These are phyloP conservation scores for Ariopsis seemanni DNA, from an alignment of 2,113 vertebrate genomes.

Conservation along the genomic window DNA sequence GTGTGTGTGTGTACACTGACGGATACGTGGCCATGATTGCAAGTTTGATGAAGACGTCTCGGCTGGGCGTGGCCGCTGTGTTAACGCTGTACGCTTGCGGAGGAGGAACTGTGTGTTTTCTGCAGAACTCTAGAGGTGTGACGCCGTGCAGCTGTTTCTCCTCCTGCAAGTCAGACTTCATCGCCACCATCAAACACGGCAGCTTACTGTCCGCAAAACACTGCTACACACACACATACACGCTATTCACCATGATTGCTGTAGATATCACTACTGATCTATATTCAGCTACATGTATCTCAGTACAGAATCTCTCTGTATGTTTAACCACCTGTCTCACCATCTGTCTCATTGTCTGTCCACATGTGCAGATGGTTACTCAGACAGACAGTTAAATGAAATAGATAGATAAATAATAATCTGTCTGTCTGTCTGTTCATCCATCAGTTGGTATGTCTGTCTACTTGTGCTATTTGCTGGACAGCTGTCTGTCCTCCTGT, in stretches of 20 bases:
- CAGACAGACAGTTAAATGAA: background rate
- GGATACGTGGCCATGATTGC: slow-evolving; percentile 97
- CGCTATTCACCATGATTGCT: background rate
- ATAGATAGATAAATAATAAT: background rate
- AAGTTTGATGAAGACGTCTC: slow-evolving; percentile 92
- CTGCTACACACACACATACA: slow-evolving; percentile 73
- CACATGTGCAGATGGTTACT: background rate
- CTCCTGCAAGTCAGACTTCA: slow-evolving; percentile 93
- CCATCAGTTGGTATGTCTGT: background rate
- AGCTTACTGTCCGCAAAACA: slow-evolving; percentile 94
- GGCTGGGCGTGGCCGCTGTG: slow-evolving; percentile 80
- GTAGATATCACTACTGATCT: background rate
- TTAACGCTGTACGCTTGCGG: slow-evolving; percentile 93
- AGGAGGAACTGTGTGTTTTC: slow-evolving; percentile 94
- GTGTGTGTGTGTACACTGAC: slow-evolving; percentile 76
- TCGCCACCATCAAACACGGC: slow-evolving; percentile 89
- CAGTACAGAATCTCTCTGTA: background rate
- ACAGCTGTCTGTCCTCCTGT: background rate
- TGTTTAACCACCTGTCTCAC: background rate
- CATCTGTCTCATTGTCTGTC: background rate
- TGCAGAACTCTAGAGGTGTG: slow-evolving; percentile 92
- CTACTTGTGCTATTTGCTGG: background rate
- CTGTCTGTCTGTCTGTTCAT: background rate
- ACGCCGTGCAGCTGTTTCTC: slow-evolving; percentile 84
- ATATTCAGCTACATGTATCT: background rate